Evolutionary conservation across 1,140 invertebrate species (phyloP).

Genomic region (Meloidogyne exigua): DNA sequence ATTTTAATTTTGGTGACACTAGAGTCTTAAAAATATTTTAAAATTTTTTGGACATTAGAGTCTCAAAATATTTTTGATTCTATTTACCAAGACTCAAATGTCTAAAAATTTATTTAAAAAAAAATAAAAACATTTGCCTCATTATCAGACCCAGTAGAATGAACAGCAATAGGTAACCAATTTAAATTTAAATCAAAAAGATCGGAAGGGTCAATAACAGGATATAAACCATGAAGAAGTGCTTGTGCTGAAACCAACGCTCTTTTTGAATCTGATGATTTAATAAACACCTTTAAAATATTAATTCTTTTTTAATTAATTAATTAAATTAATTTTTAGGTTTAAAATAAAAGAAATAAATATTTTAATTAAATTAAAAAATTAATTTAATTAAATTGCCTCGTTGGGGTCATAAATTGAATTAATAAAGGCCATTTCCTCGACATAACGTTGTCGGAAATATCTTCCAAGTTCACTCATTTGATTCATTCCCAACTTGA

Average conservation of each 20-base stretch:
- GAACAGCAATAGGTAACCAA: constrained; percentile 30
- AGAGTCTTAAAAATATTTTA: background rate
- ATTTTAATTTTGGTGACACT: background rate
- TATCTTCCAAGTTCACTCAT: constrained; percentile 26
- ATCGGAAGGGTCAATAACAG: background rate
- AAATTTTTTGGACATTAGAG: constrained; percentile 2
- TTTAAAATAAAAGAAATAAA: too few species aligned
- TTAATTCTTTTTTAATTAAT: too few species aligned
- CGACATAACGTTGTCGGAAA: constrained; percentile 25
- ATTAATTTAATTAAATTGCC: constrained; percentile 7
- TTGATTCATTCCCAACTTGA: constrained; percentile 27
- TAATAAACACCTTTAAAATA: constrained; percentile 27
- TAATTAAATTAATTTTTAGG: too few species aligned
- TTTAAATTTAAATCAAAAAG: constrained; percentile 21
- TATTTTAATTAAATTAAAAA: too few species aligned
- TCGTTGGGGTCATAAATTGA: constrained; percentile 17
- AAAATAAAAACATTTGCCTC: background rate
- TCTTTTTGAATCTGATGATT: constrained; percentile 29
- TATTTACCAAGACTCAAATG: background rate
- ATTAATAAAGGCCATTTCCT: constrained; percentile 8
- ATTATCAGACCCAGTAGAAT: constrained; percentile 21
- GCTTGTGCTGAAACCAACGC: constrained; percentile 27
- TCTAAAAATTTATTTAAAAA: background rate
- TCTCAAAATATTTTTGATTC: background rate
- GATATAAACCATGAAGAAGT: constrained; percentile 24